A percentile compares a stretch with the other conserved stretches of the same genome.
These are phyloP conservation scores for Trididemnum clinides DNA, from an alignment of 23 tunicate species.

Conservation along the genomic window DNA sequence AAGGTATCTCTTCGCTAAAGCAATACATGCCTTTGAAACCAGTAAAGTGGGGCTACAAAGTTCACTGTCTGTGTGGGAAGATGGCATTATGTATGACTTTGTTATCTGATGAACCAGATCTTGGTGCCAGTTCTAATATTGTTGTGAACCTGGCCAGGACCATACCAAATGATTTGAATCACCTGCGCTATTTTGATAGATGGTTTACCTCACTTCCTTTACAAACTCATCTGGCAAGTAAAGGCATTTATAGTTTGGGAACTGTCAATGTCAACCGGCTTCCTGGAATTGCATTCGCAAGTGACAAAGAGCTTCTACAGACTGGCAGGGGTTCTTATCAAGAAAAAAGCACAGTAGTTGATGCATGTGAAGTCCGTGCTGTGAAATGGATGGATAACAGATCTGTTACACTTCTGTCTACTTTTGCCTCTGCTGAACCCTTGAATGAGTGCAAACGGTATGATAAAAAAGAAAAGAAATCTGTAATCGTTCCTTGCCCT, in stretches of 20 bases:
- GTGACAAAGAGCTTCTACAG: neutral
- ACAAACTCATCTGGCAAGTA: neutral
- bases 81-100: conserved; percentile 4
- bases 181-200: conserved; percentile 16
- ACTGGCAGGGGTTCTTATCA: conserved; percentile 1
- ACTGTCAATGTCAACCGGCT: conserved; percentile 14
- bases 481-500: neutral
- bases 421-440: conserved; percentile 13
- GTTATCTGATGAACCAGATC: conserved; percentile 1
- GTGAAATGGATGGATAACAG: conserved; percentile 12
- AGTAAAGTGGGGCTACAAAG: conserved; percentile 5
- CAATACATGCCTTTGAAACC: neutral
- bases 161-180: neutral
- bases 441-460: conserved; percentile 2
- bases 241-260: neutral
- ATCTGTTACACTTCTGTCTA: neutral
- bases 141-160: neutral
- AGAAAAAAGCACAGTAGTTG: neutral
- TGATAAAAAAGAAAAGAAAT: conserved; percentile 7
- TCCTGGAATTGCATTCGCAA: neutral
- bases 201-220: conserved; percentile 12
- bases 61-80: conserved; percentile 6
- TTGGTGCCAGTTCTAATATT: conserved; percentile 23
- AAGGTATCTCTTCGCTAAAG: conserved; percentile 13
- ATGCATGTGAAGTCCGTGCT: neutral